Percentiles rank a stretch among this genome's conserved stretches.
Conservation (phyloP, 1,140 invertebrate genomes). For the Drosophila chauvacae region DNA sequence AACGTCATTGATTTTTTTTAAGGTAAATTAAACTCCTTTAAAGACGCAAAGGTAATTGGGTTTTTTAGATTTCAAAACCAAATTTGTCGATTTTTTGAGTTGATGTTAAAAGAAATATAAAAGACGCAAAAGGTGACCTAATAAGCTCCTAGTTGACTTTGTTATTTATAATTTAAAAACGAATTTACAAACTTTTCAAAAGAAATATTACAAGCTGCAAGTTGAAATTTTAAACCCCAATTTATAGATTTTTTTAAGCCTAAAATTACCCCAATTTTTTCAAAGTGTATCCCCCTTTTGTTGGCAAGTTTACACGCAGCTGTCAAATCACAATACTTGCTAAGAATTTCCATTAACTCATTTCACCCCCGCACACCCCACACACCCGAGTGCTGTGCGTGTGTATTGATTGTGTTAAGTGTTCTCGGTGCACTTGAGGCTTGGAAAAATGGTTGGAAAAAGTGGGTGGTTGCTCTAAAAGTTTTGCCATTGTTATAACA, state of each 20-base stretch:
- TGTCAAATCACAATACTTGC: conserved; percentile 82
- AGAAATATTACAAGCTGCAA: too few species aligned
- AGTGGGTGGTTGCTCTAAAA: conserved; percentile 31
- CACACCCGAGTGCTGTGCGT: conserved; percentile 16
- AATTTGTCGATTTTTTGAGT: too few species aligned
- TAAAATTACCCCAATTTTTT: not conserved
- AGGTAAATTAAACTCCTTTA: too few species aligned
- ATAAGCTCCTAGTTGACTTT: too few species aligned
- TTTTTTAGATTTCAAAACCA: not conserved
- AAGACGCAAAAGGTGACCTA: too few species aligned
- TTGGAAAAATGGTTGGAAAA: not conserved
- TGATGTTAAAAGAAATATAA: too few species aligned
- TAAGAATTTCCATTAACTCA: conserved; percentile 82
- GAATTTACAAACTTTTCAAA: too few species aligned
- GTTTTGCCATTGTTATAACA: conserved; percentile 79
- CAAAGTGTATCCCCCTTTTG: conserved; percentile 40
- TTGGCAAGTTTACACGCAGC: conserved; percentile 76
- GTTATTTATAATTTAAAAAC: too few species aligned
- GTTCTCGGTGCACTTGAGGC: conserved; percentile 54
- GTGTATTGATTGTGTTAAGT: conserved; percentile 77
- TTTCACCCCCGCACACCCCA: conserved; percentile 35
- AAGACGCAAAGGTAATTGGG: not conserved
- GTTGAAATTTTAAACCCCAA: too few species aligned
- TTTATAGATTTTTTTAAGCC: not conserved
- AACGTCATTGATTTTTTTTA: too few species aligned